These are phyloP conservation scores for Mionectes macconnelli DNA, from an alignment of 2,113 vertebrate species.

Conservation along the genomic window DNA sequence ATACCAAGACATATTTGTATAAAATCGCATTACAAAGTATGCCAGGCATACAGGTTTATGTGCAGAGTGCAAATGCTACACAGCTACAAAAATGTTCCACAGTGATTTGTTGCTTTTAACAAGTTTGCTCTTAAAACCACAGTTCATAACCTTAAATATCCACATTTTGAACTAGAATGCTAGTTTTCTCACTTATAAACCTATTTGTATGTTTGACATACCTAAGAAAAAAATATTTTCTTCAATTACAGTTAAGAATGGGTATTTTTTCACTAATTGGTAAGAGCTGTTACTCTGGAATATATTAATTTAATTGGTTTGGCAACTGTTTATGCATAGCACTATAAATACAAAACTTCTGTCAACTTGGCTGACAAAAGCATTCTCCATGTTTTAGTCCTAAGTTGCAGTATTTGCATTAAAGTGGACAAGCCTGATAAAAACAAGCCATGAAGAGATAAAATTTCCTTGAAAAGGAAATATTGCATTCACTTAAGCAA, in stretches of 20 bases:
- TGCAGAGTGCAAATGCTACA: not conserved
- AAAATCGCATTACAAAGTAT: not conserved
- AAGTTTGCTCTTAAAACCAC: not conserved
- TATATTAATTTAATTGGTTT: conserved; percentile 13
- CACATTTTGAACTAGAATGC: not conserved
- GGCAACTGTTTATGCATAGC: not conserved
- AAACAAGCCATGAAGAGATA: not conserved
- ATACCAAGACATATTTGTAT: not conserved
- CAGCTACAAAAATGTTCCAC: not conserved
- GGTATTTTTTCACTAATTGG: conserved; percentile 19
- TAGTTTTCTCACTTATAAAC: not conserved
- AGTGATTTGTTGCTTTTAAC: not conserved
- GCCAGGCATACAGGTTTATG: not conserved
- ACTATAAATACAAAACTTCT: conserved; percentile 10
- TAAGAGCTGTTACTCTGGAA: conserved; percentile 4
- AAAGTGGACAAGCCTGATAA: not conserved
- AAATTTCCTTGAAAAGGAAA: not conserved
- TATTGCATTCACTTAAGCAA: not conserved
- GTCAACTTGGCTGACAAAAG: not conserved
- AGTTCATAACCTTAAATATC: not conserved
- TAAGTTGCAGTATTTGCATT: conserved; percentile 8
- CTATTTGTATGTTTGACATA: not conserved
- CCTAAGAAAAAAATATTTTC: not conserved
- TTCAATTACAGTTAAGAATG: not conserved
- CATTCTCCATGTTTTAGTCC: not conserved